Evolutionary conservation across 2,797 vertebrate genomes (phyloP), one percentile per base, ranked within the genome.

Genomic region (Sebastes cheni): DNA sequence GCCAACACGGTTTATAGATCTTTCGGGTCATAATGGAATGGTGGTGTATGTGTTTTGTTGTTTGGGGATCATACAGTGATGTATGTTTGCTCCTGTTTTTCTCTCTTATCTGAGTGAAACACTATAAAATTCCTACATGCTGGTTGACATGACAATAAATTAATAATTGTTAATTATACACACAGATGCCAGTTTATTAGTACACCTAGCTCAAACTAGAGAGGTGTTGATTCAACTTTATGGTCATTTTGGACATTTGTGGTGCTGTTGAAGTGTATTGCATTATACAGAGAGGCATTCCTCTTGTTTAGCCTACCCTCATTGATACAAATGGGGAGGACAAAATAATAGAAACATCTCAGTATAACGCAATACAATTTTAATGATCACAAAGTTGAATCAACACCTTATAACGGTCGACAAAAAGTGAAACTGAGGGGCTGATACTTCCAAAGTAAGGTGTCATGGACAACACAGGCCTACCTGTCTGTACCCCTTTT

Each of bases 401-500:
- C 11, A 27, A 68, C 30, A 32, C 23, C 64, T 54, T 1, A 14
- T n/a, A 46, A 50, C 29, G 16, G 54, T 46, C 6, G 0, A 32
- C 9, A 27, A 74, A 59, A 61, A n/a, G 3, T 65, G 16, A 64
- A 34, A 30, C 55, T 36, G 32, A 67, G 50, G 29, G 55, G 64
- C 55, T n/a, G 29, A 71, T 42, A 60, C 23, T 68, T 50, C 30
- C 29, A 29, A 16, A 61, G 36, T 36, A 36, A 39, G 59, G 50
- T 75, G 69, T 77, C 67, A 30, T 3, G 6, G 72, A 52, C 29
- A 77, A 65, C 36, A 27, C 42, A 46, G 30, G 52, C 36, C 78
- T 71, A 30, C 60, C 54, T 78, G 42, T 58, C 62, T 22, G 50
- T 71, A 59, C 74, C 54, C 70, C 54, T 72, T 65, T 46, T 12